A percentile compares a stretch with the other conserved stretches of the same genome.
These are phyloP conservation scores for Mystacides longicornis DNA, from an alignment of 2,888 invertebrate species.

Conservation along the genomic window DNA sequence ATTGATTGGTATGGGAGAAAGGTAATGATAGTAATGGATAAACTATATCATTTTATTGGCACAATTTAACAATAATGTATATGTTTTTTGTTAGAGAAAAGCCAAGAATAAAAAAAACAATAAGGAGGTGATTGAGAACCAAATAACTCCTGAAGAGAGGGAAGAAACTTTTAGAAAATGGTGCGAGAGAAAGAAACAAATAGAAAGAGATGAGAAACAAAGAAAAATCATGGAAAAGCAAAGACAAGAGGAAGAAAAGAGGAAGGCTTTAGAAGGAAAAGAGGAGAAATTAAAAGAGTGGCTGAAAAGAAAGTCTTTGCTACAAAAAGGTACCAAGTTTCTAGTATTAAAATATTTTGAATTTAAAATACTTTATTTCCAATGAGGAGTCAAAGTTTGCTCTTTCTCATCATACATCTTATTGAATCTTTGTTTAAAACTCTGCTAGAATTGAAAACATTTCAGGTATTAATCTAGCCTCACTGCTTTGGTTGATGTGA, in stretches of 20 bases:
- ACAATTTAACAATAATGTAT: no score
- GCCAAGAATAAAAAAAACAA: constrained; percentile 7
- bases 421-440: no score
- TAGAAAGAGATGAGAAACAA: constrained; percentile 38
- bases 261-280: constrained; percentile 37
- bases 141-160: constrained; percentile 40
- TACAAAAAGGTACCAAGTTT: constrained; percentile 45
- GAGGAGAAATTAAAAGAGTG: constrained; percentile 49
- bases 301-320: constrained; percentile 52
- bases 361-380: no score
- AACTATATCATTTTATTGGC: no score
- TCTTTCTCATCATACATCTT: no score
- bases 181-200: constrained; percentile 44
- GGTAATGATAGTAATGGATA: no score
- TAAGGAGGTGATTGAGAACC: constrained; percentile 20
- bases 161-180: constrained; percentile 47
- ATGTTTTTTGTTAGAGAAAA: constrained; percentile 22
- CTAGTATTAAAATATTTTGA: neutral
- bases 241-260: constrained; percentile 37
- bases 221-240: constrained; percentile 36
- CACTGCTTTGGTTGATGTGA: no score
- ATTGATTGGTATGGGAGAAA: no score
- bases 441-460: no score
- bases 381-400: no score
- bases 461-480: no score